Base-by-base conservation (phyloP, 2,888 invertebrate genomes). In the Brachyptera risi region DNA sequence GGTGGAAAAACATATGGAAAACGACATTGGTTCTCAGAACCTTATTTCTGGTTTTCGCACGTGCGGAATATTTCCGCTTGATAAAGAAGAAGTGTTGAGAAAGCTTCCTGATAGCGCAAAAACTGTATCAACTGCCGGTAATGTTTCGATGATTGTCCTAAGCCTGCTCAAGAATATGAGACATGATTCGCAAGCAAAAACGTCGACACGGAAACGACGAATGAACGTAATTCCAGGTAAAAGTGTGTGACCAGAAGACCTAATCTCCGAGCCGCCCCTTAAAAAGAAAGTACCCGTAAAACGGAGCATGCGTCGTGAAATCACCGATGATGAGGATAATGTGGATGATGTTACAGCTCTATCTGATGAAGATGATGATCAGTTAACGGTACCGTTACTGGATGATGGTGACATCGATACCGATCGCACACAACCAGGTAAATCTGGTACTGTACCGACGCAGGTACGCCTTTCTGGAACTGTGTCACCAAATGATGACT, bases 31-130 rank as follows among this genome's bases (percentile, higher is more conserved):
- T 7, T 15, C 56, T 44, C 21, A 56, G 49, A 66, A 66, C 60
- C 58, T 68, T 31, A 65, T 54, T 47, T 58, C 66, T 57, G 65
- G 65, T 40, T 67, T 67, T 60, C 56, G 44, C 47, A 67, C 67
- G 26, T 66, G 62, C 60, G 64, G 66, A 19, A 65, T 68, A 17
- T 60, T 65, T 56, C 66, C 65, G 21, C 15, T 58, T 17, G 44
- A 58, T 42, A n/a, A 26, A 13, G 27, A 42, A 13, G 26, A 42
- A 42, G 47, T 58, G 42, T 13, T 58, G n/a, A 42, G 31, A 17
- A 26, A 31, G 26, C 47, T 58, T 26, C 58, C 58, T 24, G 42
- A 15, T 56, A 23, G 19, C n/a, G 56, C 15, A 19, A n/a, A 31
- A 11, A 9, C 40, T 7, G 4, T 40, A 4, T 40, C 40, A 40